A percentile compares a stretch with the other conserved stretches of the same genome.
These are phyloP conservation scores for Pantherophis vulpinus DNA, from an alignment of 2,797 vertebrate genomes.

Conservation along the genomic window DNA sequence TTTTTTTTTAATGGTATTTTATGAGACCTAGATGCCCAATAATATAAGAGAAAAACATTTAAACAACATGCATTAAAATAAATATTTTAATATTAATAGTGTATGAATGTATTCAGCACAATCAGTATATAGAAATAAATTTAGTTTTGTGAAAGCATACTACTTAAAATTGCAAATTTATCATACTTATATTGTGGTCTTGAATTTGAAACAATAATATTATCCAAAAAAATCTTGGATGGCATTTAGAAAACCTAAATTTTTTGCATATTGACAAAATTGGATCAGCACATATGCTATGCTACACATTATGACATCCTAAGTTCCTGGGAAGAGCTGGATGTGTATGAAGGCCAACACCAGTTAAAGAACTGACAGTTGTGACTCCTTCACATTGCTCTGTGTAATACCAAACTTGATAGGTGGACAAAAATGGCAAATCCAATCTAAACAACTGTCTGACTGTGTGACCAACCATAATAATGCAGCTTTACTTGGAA, in stretches of 20 bases:
- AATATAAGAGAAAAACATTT: neutral
- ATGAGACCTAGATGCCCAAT: neutral
- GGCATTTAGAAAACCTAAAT: neutral
- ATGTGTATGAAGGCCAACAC: neutral
- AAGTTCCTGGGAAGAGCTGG: neutral
- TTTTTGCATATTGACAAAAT: neutral
- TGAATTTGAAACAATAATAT: neutral
- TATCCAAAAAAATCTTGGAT: neutral
- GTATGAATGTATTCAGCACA: neutral
- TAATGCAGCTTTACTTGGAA: neutral
- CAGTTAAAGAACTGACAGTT: neutral
- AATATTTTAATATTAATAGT: neutral
- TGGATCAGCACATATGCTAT: neutral
- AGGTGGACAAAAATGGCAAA: neutral
- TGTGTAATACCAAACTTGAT: neutral
- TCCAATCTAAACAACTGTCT: neutral
- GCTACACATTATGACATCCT: neutral
- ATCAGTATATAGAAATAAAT: neutral
- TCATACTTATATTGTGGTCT: neutral
- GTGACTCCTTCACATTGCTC: neutral
- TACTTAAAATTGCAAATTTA: neutral
- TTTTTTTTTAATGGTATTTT: conserved; percentile 4
- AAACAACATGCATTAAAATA: neutral
- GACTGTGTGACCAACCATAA: neutral
- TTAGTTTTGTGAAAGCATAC: neutral